Evolutionary conservation across 1,140 invertebrate genomes (phyloP), one percentile per base, ranked within the genome.

Genomic region (Oppia nitens): DNA sequence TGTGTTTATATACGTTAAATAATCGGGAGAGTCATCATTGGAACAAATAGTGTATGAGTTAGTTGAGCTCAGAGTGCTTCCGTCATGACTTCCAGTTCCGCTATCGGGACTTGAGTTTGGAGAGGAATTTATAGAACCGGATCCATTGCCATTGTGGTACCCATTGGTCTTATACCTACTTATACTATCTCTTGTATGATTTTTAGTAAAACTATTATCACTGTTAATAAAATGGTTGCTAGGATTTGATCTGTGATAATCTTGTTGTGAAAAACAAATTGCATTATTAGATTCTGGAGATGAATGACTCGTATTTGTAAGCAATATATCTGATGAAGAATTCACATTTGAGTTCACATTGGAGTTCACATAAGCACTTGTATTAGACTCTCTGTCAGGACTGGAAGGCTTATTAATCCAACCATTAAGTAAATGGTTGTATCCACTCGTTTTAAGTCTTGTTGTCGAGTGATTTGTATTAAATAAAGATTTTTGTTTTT

Each of bases 51-150:
- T 53, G 23, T 47, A 57, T 45, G 60, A 61, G 20, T 47, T 47
- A 0, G 50, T 32, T 23, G 57, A 59, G 23, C 21, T 50, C 6
- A 47, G 23, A 4, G 53, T 23, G 45, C 27, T 57, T n/a, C 60
- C 60, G 20, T 57, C 50, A 45, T 61, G 57, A 54, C 50, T 53
- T 25, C 57, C 57, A 12, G 55, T 61, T 24, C 55, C 60, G 20
- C 48, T 53, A 32, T 61, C 60, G 3, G 60, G 60, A 20, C 47
- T 51, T 55, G 59, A 60, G 45, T 60, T 60, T 2, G 59, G 59
- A 12, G 59, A 55, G 23, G 60, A 61, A 53, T 55, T 32, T 17
- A 45, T 29, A n/a, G 60, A 61, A 29, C 55, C 45, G 4, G 59
- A 59, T 17, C 60, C 60, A 55, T 47, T 57, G 59, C 62, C 61